phyloP scores from a whole-genome alignment of 2,113 vertebrate species.

The Pygoscelis antarcticus region DNA sequence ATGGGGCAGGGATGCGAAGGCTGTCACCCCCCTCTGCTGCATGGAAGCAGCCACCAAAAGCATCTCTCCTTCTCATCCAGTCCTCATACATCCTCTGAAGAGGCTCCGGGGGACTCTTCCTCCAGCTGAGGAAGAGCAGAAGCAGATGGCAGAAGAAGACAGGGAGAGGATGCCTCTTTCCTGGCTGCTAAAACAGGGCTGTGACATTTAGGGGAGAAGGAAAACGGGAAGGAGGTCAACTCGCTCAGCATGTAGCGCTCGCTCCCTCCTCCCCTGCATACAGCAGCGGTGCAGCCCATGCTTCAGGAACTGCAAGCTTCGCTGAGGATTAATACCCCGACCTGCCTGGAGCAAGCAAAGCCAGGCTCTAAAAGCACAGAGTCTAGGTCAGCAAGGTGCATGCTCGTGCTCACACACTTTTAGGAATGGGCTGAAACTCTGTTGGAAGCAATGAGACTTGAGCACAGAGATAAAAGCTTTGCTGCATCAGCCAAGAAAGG shows the following conservation, averaged over 20 bases:
- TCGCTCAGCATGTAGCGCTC: neutral
- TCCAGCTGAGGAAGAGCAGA: neutral
- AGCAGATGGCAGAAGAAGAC: neutral
- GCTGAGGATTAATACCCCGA: neutral
- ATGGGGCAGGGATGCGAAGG: neutral
- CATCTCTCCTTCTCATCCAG: neutral
- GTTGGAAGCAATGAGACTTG: neutral
- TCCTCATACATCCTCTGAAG: neutral
- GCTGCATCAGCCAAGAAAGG: neutral
- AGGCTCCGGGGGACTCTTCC: neutral
- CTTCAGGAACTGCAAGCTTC: neutral
- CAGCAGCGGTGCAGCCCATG: neutral
- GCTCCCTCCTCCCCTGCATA: neutral
- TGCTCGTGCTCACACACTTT: fast-evolving
- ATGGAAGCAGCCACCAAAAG: neutral
- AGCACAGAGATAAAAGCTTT: neutral
- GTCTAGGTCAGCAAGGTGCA: neutral
- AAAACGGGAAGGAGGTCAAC: neutral
- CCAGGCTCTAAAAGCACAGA: neutral
- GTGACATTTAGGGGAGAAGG: neutral
- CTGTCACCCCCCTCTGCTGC: neutral
- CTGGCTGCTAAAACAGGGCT: neutral
- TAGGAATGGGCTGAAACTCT: neutral
- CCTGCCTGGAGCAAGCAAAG: neutral
- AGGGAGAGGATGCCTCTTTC: neutral